Conservation (phyloP, 2,888 invertebrate species). For the Parnassius mnemosyne region DNA sequence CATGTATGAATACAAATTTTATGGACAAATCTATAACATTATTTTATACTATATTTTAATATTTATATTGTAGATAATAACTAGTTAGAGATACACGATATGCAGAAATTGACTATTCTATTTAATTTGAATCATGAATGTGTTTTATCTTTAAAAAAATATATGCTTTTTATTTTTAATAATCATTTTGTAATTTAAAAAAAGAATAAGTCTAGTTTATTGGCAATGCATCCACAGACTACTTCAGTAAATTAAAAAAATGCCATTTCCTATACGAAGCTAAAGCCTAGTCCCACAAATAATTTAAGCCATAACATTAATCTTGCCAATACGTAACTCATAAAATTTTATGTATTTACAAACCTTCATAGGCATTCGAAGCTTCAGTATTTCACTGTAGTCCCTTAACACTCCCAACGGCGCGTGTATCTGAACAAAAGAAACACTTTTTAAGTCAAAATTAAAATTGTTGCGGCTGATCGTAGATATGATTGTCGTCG, state of each 20-base stretch:
- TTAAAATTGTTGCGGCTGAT: no score
- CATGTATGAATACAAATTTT: not conserved
- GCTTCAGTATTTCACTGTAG: slow-evolving; percentile 94
- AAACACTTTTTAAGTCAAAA: not conserved
- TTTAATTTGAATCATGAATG: no score
- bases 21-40: not conserved
- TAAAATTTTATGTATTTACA: slow-evolving; percentile 30
- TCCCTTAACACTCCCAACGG: slow-evolving; percentile 90
- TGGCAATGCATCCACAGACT: not conserved
- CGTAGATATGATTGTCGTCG: no score
- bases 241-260: not conserved
- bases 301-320: slow-evolving; percentile 13
- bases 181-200: not conserved
- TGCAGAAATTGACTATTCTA: no score
- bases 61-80: no score
- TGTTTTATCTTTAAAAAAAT: no score
- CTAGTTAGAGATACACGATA: no score
- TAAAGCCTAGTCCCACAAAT: slow-evolving; percentile 10
- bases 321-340: slow-evolving; percentile 1
- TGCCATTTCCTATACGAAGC: slow-evolving; percentile 8
- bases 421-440: slow-evolving; percentile 86
- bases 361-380: slow-evolving; percentile 96
- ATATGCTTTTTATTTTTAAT: not conserved
- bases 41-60: no score
- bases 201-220: not conserved